Evolutionary conservation across 1,140 invertebrate genomes (phyloP), one percentile per base, ranked within the genome.

Genomic region (Drosophila nigrodunni): DNA sequence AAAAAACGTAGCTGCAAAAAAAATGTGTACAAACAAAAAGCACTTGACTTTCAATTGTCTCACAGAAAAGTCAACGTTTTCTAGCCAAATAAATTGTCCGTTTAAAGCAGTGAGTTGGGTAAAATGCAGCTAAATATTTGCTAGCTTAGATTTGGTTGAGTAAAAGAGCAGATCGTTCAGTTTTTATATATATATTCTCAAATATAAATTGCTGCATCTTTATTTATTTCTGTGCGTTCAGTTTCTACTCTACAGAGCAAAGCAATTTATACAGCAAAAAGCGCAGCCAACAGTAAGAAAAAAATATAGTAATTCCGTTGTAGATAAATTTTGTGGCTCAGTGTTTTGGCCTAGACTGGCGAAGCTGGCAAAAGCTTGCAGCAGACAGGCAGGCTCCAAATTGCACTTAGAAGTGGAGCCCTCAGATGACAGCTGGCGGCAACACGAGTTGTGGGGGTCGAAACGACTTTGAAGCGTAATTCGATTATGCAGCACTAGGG

Each of bases 401-500:
- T 59, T 73, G 61, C 70, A 73, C 62, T 73, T 41, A 47, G 34
- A 11, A 67, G 61, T n/a, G 52, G 18, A 50, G 41, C 35, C 49
- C 46, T 9, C 30, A 34, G 43, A 25, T 46, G 41, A 66, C 62
- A 44, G 46, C 9, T 15, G 39, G 47, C 13, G 11, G 47, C 39
- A 8, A 34, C 41, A 11, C 46, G 67, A 35, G 21, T 60, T 21
- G 34, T 50, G 57, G 18, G 44, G 47, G 46, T 15, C 37, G 7
- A 46, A 52, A 39, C 21, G 64, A 73, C 70, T 73, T 67, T 47
- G 67, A 52, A 54, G 67, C 62, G 41, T 74, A 80, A 88, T 71
- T 88, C 52, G 54, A 83, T 83, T 88, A 82, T 46, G 73, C 52
- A 60, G n/a, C 9, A 30, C 15, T 11, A 41, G 18, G 6, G 10